Base-by-base conservation (phyloP, 2,888 invertebrate species). In the Parnassius apollo region DNA sequence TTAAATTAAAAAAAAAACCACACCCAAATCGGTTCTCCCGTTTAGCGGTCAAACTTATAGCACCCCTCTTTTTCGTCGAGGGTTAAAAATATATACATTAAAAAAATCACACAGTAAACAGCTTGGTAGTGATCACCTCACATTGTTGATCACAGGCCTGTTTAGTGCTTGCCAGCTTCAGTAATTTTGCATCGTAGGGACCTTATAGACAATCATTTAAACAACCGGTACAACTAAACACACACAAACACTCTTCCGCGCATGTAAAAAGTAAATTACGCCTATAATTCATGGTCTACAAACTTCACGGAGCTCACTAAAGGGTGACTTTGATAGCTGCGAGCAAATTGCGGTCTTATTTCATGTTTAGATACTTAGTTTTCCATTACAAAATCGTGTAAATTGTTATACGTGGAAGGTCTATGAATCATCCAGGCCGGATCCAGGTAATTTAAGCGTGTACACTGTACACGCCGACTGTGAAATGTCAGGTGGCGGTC, bases 341-440 rank as follows among this genome's bases (percentile, higher is more conserved):
- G 25, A 62, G 52, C 35, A 12, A 49, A 48, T 42, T 42, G 10
- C 53, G n/a, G 22, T 49, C 53, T 22, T 57, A 53, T 46, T 52
- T 52, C 56, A 57, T 56, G 61, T 53, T 53, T 57, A 49, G 35
- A 35, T 57, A 48, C 42, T 48, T 49, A 42, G 42, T 48, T 57
- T 57, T 62, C 53, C 53, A 49, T 52, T 57, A 57, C 51, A 62
- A 53, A 62, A 48, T 62, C 57, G 57, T 61, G 61, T 61, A 61
- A 45, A 61, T 13, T 53, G 9, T 22, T 49, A 42, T 51, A 51
- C 42, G 42, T 42, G 56, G 50, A 11, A 59, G 59, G 25, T n/a
- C 9, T 8, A 56, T 63, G 63, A 59, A 44, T 63, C 63, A 63
- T 59, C 57, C 59, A 51, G 55, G 51, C 63, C 63, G 63, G 62